Percentiles rank a stretch among this genome's conserved stretches.
phyloP scores from a whole-genome alignment of 2,888 invertebrate species.

The Euplexia lucipara region DNA sequence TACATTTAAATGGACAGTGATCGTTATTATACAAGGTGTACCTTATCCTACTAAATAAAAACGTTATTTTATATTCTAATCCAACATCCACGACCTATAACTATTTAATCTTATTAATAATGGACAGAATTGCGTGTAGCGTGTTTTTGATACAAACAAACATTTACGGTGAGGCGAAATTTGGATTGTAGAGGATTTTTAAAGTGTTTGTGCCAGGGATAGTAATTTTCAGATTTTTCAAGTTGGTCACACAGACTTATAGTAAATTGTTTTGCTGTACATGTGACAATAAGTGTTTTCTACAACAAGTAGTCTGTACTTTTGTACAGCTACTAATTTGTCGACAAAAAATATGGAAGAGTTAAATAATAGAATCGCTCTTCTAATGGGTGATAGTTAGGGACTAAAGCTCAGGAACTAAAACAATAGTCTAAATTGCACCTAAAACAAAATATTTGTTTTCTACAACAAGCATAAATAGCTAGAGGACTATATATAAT shows the following conservation, averaged over 20 bases:
- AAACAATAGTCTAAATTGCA: conserved; percentile 35
- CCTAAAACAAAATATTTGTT: conserved; percentile 39
- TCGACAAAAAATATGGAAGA: conserved; percentile 7
- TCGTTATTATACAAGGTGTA: conserved; percentile 83
- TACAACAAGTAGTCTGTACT: conserved; percentile 1
- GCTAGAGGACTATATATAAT: conserved; percentile 54
- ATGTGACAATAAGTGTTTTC: conserved; percentile 21
- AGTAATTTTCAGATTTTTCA: conserved; percentile 29
- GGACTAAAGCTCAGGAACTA: conserved; percentile 27
- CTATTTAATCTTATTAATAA: conserved; percentile 79
- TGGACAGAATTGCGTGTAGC: conserved; percentile 91
- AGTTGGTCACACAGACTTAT: conserved; percentile 44
- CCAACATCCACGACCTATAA: conserved; percentile 79
- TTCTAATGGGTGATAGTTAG: conserved; percentile 27
- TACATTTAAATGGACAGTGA: conserved; percentile 85
- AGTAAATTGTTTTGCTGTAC: conserved; percentile 34
- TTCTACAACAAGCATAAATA: conserved; percentile 54
- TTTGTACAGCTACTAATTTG: conserved; percentile 12
- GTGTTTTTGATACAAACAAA: conserved; percentile 77
- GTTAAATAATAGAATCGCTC: conserved; percentile 25
- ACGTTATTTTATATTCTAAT: conserved; percentile 73
- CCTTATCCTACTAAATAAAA: conserved; percentile 78
- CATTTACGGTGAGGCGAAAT: conserved; percentile 75
- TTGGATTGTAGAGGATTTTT: conserved; percentile 29
- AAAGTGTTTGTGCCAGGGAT: conserved; percentile 42